Conservation (phyloP, 2,797 vertebrate genomes). For the Bradypodion pumilum region DNA sequence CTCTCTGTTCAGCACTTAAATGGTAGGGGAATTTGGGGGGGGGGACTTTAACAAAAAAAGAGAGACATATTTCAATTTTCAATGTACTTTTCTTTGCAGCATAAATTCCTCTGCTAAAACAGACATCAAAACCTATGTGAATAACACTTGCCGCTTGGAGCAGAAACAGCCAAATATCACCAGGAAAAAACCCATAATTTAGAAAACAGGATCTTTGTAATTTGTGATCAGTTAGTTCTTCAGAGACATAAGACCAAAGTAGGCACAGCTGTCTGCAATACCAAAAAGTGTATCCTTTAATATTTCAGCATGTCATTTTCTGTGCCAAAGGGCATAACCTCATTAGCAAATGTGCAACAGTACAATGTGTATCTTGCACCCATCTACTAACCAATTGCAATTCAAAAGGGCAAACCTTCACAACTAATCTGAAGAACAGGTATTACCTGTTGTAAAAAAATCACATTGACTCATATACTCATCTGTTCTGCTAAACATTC, state of each 20-base stretch:
- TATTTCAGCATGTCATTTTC: not conserved
- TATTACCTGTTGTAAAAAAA: too few species aligned
- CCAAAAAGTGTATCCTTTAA: not conserved
- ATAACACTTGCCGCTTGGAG: not conserved
- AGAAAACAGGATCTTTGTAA: not conserved
- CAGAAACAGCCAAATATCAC: not conserved
- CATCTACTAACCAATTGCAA: too few species aligned
- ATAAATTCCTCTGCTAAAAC: not conserved
- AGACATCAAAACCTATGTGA: not conserved
- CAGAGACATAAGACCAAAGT: not conserved
- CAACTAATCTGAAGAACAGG: too few species aligned
- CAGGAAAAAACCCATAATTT: not conserved
- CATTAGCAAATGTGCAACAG: too few species aligned
- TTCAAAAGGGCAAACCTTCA: too few species aligned
- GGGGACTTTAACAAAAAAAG: not conserved
- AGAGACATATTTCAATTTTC: not conserved
- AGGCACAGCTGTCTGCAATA: not conserved
- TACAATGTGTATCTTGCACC: too few species aligned
- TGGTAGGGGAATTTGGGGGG: not conserved
- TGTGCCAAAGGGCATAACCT: slow-evolving; percentile 10
- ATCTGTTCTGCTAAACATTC: too few species aligned
- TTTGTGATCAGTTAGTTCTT: not conserved
- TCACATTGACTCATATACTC: too few species aligned
- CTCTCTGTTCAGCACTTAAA: not conserved
- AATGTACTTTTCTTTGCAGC: not conserved